These are phyloP conservation scores for Tyrophagus putrescentiae DNA, from an alignment of 1,140 invertebrate genomes.

Conservation along the genomic window DNA sequence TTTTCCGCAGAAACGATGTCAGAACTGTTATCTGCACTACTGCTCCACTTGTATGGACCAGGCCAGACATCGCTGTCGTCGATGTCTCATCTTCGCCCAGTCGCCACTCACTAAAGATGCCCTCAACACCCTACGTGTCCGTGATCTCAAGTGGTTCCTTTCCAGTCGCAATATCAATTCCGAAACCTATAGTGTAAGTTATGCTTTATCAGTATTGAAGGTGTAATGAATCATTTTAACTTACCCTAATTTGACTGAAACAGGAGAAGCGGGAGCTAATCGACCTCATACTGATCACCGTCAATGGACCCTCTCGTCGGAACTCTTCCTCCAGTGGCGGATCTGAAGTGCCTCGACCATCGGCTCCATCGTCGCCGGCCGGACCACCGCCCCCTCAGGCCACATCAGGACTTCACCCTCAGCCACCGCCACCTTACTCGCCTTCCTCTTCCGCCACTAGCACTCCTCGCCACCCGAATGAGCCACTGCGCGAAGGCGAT, in stretches of 20 bases:
- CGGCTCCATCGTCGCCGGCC: not conserved
- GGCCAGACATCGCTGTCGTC: slow-evolving; percentile 8
- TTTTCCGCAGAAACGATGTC: slow-evolving; percentile 5
- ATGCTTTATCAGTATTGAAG: not conserved
- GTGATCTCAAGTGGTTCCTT: slow-evolving; percentile 25
- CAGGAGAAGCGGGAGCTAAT: slow-evolving; percentile 24
- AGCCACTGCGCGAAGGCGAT: not conserved
- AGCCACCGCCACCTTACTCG: not conserved
- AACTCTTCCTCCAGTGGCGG: not conserved
- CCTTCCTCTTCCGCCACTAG: not conserved
- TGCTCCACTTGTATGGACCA: not conserved
- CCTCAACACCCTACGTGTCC: slow-evolving; percentile 19
- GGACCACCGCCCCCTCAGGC: not conserved
- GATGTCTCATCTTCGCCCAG: slow-evolving; percentile 19
- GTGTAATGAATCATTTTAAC: not conserved
- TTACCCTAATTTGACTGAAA: not conserved
- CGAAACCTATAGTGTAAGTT: slow-evolving; percentile 18
- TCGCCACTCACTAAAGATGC: slow-evolving; percentile 18
- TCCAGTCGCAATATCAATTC: slow-evolving; percentile 2
- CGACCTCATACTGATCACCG: slow-evolving; percentile 13
- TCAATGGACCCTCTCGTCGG: not conserved
- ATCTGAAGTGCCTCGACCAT: not conserved
- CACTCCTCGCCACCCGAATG: not conserved
- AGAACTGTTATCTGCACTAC: slow-evolving; percentile 3
- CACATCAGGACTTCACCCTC: not conserved